These are phyloP conservation scores for Coregonus ussuriensis DNA, from an alignment of 2,797 vertebrate genomes.

Conservation along the genomic window DNA sequence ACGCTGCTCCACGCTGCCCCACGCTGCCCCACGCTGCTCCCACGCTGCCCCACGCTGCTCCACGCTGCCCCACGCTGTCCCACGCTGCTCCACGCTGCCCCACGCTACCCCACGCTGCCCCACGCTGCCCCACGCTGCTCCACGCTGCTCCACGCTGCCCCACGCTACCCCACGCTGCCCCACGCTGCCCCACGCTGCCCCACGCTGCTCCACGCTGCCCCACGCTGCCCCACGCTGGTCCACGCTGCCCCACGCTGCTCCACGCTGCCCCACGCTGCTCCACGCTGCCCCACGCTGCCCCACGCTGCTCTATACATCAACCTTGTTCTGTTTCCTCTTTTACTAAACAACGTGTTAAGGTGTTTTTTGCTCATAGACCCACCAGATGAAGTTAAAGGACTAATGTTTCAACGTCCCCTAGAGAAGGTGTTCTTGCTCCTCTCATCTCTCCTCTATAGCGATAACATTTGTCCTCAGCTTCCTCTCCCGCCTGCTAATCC, in stretches of 20 bases:
- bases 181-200: background rate
- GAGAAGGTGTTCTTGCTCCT: constrained; percentile 67
- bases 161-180: too few relatives aligned
- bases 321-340: background rate
- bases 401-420: constrained; percentile 67
- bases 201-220: background rate
- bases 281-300: background rate
- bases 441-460: constrained; percentile 67
- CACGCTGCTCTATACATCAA: background rate
- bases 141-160: too few relatives aligned
- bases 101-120: too few relatives aligned
- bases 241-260: too few relatives aligned
- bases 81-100: too few relatives aligned
- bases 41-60: too few relatives aligned
- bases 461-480: constrained; percentile 70
- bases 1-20: too few relatives aligned
- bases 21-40: too few relatives aligned
- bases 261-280: background rate
- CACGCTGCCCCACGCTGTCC: too few relatives aligned
- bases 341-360: constrained; percentile 49
- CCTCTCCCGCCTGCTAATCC: constrained; percentile 60
- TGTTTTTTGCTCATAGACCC: constrained; percentile 64
- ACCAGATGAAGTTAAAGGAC: constrained; percentile 54
- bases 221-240: background rate
- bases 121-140: too few relatives aligned